These are phyloP conservation scores for Ictalurus punctatus DNA, from an alignment of 2,113 vertebrate species.

Conservation along the genomic window DNA sequence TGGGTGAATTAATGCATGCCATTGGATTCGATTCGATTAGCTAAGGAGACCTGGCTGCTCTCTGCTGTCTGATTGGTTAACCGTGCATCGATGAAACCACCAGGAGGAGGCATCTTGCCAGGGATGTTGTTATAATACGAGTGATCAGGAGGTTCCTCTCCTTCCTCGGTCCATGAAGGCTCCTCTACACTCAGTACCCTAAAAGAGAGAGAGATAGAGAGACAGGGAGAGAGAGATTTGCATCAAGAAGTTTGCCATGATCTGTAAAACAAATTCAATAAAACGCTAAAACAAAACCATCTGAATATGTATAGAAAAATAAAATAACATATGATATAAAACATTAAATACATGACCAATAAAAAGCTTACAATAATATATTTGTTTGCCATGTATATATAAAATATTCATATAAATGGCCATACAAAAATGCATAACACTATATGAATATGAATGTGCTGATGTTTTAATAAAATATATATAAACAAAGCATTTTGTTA, in stretches of 20 bases:
- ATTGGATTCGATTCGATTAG: neutral
- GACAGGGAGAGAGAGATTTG: neutral
- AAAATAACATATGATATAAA: neutral
- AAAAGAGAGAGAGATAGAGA: neutral
- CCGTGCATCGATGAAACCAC: conserved; percentile 83
- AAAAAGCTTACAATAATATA: neutral
- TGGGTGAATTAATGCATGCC: neutral
- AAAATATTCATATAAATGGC: neutral
- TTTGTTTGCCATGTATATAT: neutral
- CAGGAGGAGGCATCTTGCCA: conserved; percentile 86
- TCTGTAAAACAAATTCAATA: neutral
- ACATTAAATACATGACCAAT: neutral
- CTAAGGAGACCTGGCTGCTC: conserved; percentile 72
- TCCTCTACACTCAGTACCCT: conserved; percentile 94
- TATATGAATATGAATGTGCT: no score
- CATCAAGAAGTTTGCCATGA: neutral
- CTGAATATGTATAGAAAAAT: neutral
- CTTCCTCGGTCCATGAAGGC: conserved; percentile 85
- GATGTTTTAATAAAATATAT: neutral
- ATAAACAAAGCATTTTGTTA: neutral
- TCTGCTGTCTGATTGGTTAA: conserved; percentile 78
- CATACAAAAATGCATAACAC: no score
- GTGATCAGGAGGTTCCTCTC: conserved; percentile 80
- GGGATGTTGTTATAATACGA: conserved; percentile 94
- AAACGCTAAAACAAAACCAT: neutral